Evolutionary conservation across 2,797 vertebrate species (phyloP), one percentile per base, ranked within the genome.

Genomic region (Valencia hispanica): DNA sequence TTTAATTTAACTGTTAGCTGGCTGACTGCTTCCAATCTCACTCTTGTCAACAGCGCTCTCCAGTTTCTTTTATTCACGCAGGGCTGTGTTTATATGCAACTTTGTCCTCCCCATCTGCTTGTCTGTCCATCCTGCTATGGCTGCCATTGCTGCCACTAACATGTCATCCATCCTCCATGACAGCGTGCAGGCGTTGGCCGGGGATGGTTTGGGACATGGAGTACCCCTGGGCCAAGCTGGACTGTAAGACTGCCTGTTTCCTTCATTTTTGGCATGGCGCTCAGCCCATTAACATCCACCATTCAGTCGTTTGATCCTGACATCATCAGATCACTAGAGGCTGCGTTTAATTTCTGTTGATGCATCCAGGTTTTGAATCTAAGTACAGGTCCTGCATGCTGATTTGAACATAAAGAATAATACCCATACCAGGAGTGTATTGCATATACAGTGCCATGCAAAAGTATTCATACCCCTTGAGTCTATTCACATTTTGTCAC

Each of bases 81-180:
- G 50, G 71, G 27, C 4, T 73, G 34, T 43, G 79, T 8, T 0
- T 75, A 25, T 75, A 12, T 72, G 15, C 1, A 27, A 43, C 70
- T 70, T 41, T 70, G 43, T 84, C 72, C 66, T 1, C 83, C 65
- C 73, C 78, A 69, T 80, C 71, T 80, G 65, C 77, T 59, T 66
- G 75, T 87, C 47, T 70, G 39, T 85, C 70, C 87, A 57, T 79
- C 68, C 78, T 87, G 87, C 84, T 89, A 82, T 85, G 82, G 84
- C 88, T 91, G 71, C 77, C 90, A 92, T 91, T 91, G 86, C 91
- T 90, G 87, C 93, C 93, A 92, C 94, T 94, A 95, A 95, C 94
- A 94, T 95, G 91, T 95, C 93, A 90, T 90, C 87, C 94, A 94
- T 89, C 68, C 87, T 91, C 86, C 94, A 93, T 88, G 68, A 89